Base-by-base conservation (phyloP, 2,113 vertebrate species). In the Stigmatopora nigra region DNA sequence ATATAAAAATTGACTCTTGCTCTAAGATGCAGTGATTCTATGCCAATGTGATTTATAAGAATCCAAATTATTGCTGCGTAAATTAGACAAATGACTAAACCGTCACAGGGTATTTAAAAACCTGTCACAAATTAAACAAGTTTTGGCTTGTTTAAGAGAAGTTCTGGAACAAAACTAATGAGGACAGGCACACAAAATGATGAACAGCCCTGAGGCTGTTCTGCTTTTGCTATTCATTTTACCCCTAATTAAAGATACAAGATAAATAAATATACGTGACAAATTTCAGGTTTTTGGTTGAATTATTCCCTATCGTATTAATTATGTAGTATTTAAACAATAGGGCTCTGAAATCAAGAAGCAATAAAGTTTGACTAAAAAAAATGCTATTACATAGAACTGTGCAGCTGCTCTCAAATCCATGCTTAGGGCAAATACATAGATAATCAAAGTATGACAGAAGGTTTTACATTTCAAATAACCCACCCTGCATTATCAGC, bases 401-500 rank as follows among this genome's bases (percentile, higher is more conserved):
- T 12, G 4, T 59, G 71, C 69, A 68, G 73, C 78, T 11, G 11
- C 7, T 70, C 70, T 75, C 22, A 53, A 63, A 68, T 78, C 77
- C 44, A 17, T 15, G 82, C 82, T 88, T 55, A 59, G 75, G 75
- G 81, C 83, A 79, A 78, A 87, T 77, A 85, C 80, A 87, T 84
- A 74, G 77, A 86, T 88, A 89, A 88, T 89, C 79, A 91, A 85
- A 86, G 81, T 73, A 78, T 77, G 81, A 87, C 87, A 85, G 87
- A 78, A 71, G 88, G 83, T 89, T 86, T 89, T 88, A 89, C 86
- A 88, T 87, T 88, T 85, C 84, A 88, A 89, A 89, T 86, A 88
- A 87, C 88, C 86, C 81, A 66, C 17, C 75, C 87, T 88, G 82
- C 78, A 82, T 80, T 80, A 83, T 86, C 84, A 77, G 82, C 80